Conservation (phyloP, 2,113 vertebrate species). For the Ciconia stormi region DNA sequence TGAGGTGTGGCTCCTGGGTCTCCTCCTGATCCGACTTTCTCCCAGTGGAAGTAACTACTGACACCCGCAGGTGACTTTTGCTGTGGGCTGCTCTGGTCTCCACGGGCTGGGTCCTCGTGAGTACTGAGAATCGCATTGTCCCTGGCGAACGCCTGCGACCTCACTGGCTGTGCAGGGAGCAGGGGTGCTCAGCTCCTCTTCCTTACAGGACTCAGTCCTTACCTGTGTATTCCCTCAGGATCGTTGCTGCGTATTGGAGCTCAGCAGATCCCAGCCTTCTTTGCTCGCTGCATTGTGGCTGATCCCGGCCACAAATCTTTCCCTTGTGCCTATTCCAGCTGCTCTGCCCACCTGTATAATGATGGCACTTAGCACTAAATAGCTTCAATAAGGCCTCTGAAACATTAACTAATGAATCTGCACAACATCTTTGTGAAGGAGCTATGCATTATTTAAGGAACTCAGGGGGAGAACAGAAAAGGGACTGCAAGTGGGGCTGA, state of each 20-base stretch:
- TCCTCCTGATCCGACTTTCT: not conserved
- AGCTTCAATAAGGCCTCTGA: not conserved
- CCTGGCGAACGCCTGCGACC: not conserved
- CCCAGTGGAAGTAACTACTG: no score
- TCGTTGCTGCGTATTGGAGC: rapidly evolving
- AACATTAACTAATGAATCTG: not conserved
- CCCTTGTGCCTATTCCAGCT: not conserved
- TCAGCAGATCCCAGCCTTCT: not conserved
- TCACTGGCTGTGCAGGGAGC: no score
- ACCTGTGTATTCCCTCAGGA: not conserved
- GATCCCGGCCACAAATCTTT: not conserved
- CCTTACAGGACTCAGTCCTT: not conserved
- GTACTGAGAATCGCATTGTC: not conserved
- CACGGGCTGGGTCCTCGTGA: not conserved
- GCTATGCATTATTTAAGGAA: not conserved
- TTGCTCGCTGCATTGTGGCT: not conserved
- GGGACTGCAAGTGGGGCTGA: not conserved
- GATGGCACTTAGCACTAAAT: not conserved
- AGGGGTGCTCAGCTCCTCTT: not conserved
- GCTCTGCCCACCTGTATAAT: not conserved
- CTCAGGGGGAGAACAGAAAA: not conserved
- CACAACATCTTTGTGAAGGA: not conserved
- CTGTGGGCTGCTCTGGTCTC: not conserved
- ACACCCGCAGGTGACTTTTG: not conserved
- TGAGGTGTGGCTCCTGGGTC: not conserved